Evolutionary conservation across 2,113 vertebrate species (phyloP).

Genomic region (Carassius auratus): DNA sequence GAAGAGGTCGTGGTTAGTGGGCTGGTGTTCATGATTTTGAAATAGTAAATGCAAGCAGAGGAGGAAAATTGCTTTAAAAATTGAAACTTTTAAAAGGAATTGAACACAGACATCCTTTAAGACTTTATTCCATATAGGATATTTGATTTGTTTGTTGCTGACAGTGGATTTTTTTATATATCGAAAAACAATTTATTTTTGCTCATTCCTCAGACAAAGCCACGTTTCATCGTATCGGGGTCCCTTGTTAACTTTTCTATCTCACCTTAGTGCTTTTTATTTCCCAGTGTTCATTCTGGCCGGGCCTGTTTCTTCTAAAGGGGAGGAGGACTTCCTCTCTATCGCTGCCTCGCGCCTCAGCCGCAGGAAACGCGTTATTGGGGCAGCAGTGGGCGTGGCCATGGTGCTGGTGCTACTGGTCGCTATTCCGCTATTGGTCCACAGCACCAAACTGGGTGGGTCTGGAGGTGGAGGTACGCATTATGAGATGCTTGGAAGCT

Average conservation of each 20-base stretch:
- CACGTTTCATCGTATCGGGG: not conserved
- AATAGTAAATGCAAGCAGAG: not conserved
- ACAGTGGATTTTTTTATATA: not conserved
- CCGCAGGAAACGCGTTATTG: slow-evolving; percentile 90
- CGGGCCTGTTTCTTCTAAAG: slow-evolving; percentile 89
- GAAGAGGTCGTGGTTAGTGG: not conserved
- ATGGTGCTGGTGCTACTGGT: slow-evolving; percentile 93
- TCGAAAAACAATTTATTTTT: not conserved
- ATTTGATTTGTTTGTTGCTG: not conserved
- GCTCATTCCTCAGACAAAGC: not conserved
- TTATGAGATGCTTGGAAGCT: slow-evolving; percentile 90
- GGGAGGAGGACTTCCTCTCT: slow-evolving; percentile 92
- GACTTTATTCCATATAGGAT: not conserved
- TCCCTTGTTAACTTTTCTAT: not conserved
- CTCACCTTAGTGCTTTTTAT: slow-evolving; percentile 34
- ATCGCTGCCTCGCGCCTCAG: slow-evolving; percentile 90
- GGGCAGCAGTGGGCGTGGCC: slow-evolving; percentile 90
- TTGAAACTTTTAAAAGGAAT: not conserved
- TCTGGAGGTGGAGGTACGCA: slow-evolving; percentile 76
- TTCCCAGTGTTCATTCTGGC: slow-evolving; percentile 73
- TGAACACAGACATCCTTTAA: not conserved
- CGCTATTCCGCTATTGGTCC: slow-evolving; percentile 94
- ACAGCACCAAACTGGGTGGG: slow-evolving; percentile 83
- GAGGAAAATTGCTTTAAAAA: not conserved
- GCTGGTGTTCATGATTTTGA: not conserved